Evolutionary conservation across 2,113 vertebrate species (phyloP).

Genomic region (Brachionichthys hirsutus): DNA sequence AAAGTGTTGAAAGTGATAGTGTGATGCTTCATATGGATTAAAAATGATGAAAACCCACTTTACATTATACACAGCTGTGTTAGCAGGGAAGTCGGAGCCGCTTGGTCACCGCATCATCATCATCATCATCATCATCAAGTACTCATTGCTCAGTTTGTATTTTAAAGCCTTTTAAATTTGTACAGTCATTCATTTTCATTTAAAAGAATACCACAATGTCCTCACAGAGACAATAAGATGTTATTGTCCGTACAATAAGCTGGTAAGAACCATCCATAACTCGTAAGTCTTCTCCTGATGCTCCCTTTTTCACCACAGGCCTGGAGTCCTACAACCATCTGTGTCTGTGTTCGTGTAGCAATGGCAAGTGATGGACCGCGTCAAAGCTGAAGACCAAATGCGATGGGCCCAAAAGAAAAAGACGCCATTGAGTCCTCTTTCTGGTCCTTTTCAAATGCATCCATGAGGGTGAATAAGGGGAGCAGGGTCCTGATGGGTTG

Average conservation of each 20-base stretch:
- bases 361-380: constrained; percentile 28
- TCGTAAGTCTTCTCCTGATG: constrained; percentile 28
- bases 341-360: constrained; percentile 16
- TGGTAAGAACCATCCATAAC: constrained; percentile 28
- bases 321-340: constrained; percentile 1
- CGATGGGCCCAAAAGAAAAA: constrained; percentile 20
- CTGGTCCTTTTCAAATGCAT: constrained; percentile 21
- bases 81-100: constrained; percentile 21
- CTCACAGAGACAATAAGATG: constrained; percentile 35
- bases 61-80: constrained; percentile 49
- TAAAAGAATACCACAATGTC: constrained; percentile 26
- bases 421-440: constrained; percentile 10
- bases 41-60: constrained; percentile 44
- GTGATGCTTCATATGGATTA: constrained; percentile 29
- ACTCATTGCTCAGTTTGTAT: constrained; percentile 39
- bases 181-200: constrained; percentile 17
- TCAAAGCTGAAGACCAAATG: constrained; percentile 44
- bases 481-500: constrained; percentile 24
- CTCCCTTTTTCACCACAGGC: constrained; percentile 11
- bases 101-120: constrained; percentile 32
- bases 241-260: constrained; percentile 30
- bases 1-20: constrained; percentile 24
- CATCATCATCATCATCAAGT: constrained; percentile 33
- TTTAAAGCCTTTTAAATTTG: constrained; percentile 50
- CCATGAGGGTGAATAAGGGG: constrained; percentile 25